Evolutionary conservation across 2,797 vertebrate genomes (phyloP).

Genomic region (Ctenochaetus hawaiiensis): DNA sequence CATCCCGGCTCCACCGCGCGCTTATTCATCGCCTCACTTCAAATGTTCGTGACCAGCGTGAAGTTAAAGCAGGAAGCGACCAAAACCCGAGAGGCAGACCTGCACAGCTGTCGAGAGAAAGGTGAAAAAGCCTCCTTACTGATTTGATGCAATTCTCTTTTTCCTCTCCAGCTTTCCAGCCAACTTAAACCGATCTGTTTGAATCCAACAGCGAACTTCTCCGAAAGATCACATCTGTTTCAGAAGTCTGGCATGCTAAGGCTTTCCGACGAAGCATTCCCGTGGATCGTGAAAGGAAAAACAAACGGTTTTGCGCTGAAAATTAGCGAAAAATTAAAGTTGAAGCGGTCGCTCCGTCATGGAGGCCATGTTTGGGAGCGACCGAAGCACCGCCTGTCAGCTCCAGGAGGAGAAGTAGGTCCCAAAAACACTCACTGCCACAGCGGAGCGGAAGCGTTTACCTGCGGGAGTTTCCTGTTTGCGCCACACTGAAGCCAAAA

Average conservation of each 20-base stretch:
- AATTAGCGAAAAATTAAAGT: conserved; percentile 85
- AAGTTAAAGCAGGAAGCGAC: neutral
- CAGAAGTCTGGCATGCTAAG: conserved; percentile 45
- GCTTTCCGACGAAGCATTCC: conserved; percentile 74
- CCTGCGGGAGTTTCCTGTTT: rapidly evolving
- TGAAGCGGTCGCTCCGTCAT: conserved; percentile 89
- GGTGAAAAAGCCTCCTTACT: conserved; percentile 76
- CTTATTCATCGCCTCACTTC: neutral
- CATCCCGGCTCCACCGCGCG: conserved; percentile 21
- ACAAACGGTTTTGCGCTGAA: conserved; percentile 66
- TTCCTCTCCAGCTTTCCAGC: conserved; percentile 85
- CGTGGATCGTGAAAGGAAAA: conserved; percentile 48
- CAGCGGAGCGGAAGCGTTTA: neutral
- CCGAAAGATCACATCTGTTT: conserved; percentile 71
- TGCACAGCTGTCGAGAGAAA: conserved; percentile 31
- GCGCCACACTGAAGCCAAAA: rapidly evolving
- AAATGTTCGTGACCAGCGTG: neutral
- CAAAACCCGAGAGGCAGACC: neutral
- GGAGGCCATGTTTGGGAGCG: conserved; percentile 90
- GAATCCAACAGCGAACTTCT: conserved; percentile 77
- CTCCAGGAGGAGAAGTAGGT: conserved; percentile 82
- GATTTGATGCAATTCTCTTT: conserved; percentile 85
- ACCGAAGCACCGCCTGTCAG: conserved; percentile 88
- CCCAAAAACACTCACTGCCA: conserved; percentile 55
- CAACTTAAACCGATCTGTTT: conserved; percentile 82